phyloP scores from a whole-genome alignment of 2,888 invertebrate species.

The Dexiosoma caninum region DNA sequence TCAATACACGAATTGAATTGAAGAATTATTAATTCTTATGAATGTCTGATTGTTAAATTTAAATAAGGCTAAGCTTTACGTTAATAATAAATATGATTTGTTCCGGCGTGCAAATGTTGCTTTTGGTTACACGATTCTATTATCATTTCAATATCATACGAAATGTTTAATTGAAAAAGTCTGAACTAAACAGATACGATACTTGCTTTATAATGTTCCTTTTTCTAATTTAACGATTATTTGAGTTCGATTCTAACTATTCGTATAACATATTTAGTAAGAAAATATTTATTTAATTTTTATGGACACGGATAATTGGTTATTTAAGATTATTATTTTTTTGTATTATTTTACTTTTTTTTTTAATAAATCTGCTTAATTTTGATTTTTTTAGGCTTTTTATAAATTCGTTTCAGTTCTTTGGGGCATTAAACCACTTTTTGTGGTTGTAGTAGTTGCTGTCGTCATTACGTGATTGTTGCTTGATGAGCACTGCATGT shows the following conservation, averaged over 20 bases:
- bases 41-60: conserved; percentile 2
- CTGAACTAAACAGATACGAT: neutral
- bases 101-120: neutral
- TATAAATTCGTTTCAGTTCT: conserved; percentile 78
- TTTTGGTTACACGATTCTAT: conserved; percentile 30
- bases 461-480: conserved; percentile 23
- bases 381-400: conserved; percentile 63
- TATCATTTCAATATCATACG: neutral
- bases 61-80: conserved; percentile 38
- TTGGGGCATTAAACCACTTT: conserved; percentile 69
- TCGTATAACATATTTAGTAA: neutral
- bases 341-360: neutral
- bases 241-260: conserved; percentile 1
- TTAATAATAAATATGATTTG: conserved; percentile 21
- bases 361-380: neutral
- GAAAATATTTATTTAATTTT: conserved; percentile 17
- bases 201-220: neutral
- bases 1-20: too few species aligned
- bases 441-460: neutral
- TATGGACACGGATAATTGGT: neutral
- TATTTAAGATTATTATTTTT: neutral
- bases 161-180: too few species aligned
- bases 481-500: neutral
- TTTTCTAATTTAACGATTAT: neutral
- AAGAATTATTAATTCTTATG: too few species aligned